A percentile compares a stretch with the other conserved stretches of the same genome.
Conservation (phyloP, 1,140 invertebrate genomes). For the Leptonema lineaticorne region DNA sequence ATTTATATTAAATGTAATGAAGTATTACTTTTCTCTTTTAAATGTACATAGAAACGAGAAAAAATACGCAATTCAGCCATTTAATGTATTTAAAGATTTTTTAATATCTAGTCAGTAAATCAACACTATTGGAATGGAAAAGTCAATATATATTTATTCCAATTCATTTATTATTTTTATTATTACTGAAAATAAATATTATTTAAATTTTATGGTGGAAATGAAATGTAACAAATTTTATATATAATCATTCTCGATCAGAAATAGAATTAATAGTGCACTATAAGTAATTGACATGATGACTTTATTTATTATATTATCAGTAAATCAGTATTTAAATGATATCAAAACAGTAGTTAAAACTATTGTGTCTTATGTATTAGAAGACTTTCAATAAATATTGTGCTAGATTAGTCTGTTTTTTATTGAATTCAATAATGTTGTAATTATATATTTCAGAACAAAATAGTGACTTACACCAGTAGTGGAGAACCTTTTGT, state of each 20-base stretch:
- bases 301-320: background rate
- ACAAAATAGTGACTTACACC: too few relatives aligned
- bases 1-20: too few relatives aligned
- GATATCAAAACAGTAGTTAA: conserved; percentile 27
- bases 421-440: conserved; percentile 7
- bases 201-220: background rate
- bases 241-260: background rate
- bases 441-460: too few relatives aligned
- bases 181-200: background rate
- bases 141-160: background rate
- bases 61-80: background rate
- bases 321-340: background rate
- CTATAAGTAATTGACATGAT: background rate
- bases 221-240: background rate
- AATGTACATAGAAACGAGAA: too few relatives aligned
- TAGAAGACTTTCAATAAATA: conserved; percentile 26
- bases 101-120: conserved; percentile 1
- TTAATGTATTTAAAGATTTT: background rate
- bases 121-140: background rate
- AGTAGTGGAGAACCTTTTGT: too few relatives aligned
- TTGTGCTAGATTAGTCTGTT: background rate
- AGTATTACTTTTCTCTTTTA: too few relatives aligned
- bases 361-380: conserved; percentile 40
- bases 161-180: background rate
- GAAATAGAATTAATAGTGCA: background rate